These are phyloP conservation scores for Leucophenga maculata DNA, from an alignment of 2,888 invertebrate genomes.

Conservation along the genomic window DNA sequence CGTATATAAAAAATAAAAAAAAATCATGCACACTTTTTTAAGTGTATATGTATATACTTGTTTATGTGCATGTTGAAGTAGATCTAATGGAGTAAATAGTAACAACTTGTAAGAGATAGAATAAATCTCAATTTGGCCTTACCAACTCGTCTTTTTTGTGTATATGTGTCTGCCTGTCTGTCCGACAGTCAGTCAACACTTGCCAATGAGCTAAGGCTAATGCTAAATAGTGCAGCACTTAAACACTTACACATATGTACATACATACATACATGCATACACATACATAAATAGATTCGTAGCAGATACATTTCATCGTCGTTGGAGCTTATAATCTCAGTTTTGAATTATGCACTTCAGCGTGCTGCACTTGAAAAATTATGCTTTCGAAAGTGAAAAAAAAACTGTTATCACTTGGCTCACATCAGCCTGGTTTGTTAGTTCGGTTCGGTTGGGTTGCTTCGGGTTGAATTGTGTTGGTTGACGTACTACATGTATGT, in stretches of 20 bases:
- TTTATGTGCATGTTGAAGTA: too few relatives aligned
- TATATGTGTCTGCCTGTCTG: not conserved
- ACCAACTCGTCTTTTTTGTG: not conserved
- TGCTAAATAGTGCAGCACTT: constrained; percentile 5
- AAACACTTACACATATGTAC: not conserved
- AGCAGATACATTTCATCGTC: not conserved
- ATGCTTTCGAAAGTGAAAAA: constrained; percentile 22
- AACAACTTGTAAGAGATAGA: too few relatives aligned
- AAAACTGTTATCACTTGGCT: constrained; percentile 10
- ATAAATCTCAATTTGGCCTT: not conserved
- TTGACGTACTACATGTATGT: not conserved
- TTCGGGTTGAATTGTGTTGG: not conserved
- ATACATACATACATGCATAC: too few relatives aligned
- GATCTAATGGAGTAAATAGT: too few relatives aligned
- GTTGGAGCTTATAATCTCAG: constrained; percentile 13
- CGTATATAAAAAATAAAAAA: too few relatives aligned
- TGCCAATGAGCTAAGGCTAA: not conserved
- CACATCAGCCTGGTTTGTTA: constrained; percentile 6
- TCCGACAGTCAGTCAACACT: not conserved
- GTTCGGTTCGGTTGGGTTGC: not conserved
- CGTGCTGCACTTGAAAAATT: constrained; percentile 17
- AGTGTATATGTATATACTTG: too few relatives aligned
- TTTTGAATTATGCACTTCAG: constrained; percentile 20
- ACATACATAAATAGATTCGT: too few relatives aligned
- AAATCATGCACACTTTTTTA: too few relatives aligned